Base-by-base conservation (phyloP, 1,140 invertebrate species). In the Aleiodes sp. region DNA sequence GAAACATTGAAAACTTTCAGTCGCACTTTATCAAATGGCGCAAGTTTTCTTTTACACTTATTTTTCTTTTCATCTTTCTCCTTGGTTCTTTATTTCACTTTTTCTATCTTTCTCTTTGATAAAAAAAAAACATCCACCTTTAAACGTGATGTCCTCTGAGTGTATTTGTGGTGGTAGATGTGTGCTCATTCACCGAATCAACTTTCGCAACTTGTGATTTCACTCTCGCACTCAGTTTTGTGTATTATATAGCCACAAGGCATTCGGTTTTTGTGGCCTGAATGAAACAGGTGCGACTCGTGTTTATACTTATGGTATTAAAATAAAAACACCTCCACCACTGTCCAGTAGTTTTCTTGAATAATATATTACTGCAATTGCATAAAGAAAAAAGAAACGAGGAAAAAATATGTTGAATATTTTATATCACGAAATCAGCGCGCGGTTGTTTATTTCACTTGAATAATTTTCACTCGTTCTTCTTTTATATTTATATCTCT, bases 141-240 rank as follows among this genome's bases (percentile, higher is more conserved):
- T 61, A 72, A 31, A 63, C 37, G 14, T 35, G 19, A 12, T 21
- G 31, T 24, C 60, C n/a, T 35, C 10, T 35, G 31, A 35, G 31
- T 35, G 31, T 35, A 4, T 35, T 35, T 35, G 31, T 35, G n/a
- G 8, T 12, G n/a, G n/a, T n/a, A n/a, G n/a, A 6, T 43, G n/a
- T 43, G 39, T 43, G 52, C 68, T 56, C 62, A 70, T 70, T 70
- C 52, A 70, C 46, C 52, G 61, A 70, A 70, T 65, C 60, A 60
- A 65, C 68, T 70, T 70, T 70, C 68, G 68, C 68, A 70, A 70
- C 19, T 41, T 57, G 52, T 26, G 68, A 70, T 70, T 70, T 70
- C 68, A 65, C 68, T 37, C 16, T 29, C 28, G 7, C 19, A n/a
- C n/a, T n/a, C n/a, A n/a, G n/a, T n/a, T n/a, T n/a, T 60, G 16